A percentile compares a stretch with the other conserved stretches of the same genome.
phyloP scores from a whole-genome alignment of 2,113 vertebrate species.

The Cyanoderma ruficeps region DNA sequence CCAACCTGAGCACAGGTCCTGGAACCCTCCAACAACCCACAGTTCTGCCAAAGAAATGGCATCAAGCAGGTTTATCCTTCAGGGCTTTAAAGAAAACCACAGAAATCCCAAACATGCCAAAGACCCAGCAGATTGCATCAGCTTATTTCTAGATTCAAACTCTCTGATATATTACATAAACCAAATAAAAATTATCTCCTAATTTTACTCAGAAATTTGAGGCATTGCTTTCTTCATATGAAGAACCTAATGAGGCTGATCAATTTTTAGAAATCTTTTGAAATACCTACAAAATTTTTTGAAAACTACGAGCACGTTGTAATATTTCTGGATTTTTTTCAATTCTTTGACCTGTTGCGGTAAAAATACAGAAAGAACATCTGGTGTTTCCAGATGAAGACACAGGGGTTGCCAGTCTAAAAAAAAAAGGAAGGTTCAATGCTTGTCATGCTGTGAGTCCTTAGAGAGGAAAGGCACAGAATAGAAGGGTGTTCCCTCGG shows the following conservation, averaged over 20 bases:
- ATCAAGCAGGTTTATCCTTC: not conserved
- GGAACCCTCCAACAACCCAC: not conserved
- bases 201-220: not conserved
- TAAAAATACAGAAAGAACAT: not conserved
- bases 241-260: not conserved
- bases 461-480: slow-evolving; percentile 1
- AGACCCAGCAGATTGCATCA: not conserved
- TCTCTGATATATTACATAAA: not conserved
- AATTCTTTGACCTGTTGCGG: not conserved
- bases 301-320: not conserved
- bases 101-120: not conserved
- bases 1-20: not conserved
- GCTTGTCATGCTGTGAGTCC: not conserved
- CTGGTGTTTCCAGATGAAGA: slow-evolving; percentile 27
- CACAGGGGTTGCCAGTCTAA: not conserved
- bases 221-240: not conserved
- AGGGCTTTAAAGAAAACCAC: not conserved
- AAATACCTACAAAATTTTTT: not conserved
- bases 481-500: not conserved
- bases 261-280: not conserved
- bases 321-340: not conserved
- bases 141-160: not conserved
- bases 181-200: fast-evolving
- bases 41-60: not conserved
- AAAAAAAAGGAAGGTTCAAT: not conserved